Percentiles rank a stretch among this genome's conserved stretches.
Evolutionary conservation across 2,797 vertebrate species (phyloP).

Genomic region (Pangasius larnaudii): DNA sequence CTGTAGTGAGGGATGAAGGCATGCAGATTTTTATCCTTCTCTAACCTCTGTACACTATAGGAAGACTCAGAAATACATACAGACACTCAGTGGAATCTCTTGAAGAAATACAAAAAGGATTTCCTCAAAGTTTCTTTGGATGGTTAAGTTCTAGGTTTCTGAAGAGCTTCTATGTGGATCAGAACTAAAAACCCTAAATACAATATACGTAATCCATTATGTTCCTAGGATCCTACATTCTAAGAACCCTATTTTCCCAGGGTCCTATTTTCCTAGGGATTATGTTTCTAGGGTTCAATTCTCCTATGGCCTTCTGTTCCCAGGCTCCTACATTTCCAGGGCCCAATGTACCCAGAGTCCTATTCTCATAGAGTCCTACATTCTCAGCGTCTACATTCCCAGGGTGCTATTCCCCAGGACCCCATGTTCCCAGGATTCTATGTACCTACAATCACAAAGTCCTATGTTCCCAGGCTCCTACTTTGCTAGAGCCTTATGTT

Average conservation of each 20-base stretch:
- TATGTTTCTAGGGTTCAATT: not conserved
- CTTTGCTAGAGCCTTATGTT: not conserved
- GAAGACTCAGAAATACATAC: not conserved
- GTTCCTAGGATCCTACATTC: not conserved
- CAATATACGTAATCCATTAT: not conserved
- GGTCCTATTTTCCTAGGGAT: not conserved
- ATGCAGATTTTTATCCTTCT: slow-evolving; percentile 11
- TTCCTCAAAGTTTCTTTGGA: not conserved
- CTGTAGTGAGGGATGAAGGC: slow-evolving; percentile 21
- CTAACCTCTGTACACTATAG: not conserved
- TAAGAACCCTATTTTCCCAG: not conserved
- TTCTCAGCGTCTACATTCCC: not conserved
- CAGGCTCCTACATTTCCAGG: not conserved
- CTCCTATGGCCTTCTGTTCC: not conserved
- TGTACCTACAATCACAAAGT: no score
- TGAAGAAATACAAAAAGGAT: not conserved
- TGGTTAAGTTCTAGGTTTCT: not conserved
- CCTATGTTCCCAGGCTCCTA: not conserved
- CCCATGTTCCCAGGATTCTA: not conserved
- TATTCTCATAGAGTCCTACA: not conserved
- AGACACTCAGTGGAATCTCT: not conserved
- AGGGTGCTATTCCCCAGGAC: no score
- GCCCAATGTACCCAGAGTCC: no score
- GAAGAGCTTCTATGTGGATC: not conserved
- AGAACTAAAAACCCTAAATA: not conserved